These are phyloP conservation scores for Aptenodytes forsteri DNA, from an alignment of 2,113 vertebrate species.

Conservation along the genomic window DNA sequence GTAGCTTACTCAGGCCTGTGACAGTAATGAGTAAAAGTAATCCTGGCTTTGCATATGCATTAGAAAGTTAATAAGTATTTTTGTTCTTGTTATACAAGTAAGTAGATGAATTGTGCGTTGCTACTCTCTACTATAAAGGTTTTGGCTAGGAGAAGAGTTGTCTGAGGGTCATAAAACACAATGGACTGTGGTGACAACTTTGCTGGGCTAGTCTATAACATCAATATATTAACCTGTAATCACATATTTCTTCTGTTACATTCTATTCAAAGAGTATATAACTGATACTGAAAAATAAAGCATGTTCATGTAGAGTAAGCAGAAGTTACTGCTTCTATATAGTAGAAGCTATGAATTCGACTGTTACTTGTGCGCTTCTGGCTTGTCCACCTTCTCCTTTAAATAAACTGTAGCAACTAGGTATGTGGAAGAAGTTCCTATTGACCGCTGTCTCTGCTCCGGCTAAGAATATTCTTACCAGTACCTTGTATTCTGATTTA, in stretches of 20 bases:
- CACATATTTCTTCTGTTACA: background rate
- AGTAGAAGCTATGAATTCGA: background rate
- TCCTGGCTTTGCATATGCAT: background rate
- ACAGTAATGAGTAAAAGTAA: background rate
- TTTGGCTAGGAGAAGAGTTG: background rate
- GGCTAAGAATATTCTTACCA: background rate
- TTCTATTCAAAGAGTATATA: background rate
- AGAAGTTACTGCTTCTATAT: background rate
- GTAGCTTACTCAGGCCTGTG: accelerated
- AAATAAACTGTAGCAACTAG: background rate
- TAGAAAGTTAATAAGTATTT: background rate
- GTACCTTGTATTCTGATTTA: background rate
- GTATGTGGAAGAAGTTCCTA: background rate
- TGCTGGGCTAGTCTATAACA: background rate
- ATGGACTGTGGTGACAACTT: background rate
- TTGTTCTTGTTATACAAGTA: background rate
- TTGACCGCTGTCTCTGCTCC: background rate
- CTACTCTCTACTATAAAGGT: background rate
- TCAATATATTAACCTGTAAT: background rate
- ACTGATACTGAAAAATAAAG: background rate
- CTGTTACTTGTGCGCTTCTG: background rate
- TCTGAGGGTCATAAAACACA: background rate
- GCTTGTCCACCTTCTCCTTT: background rate
- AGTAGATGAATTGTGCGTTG: background rate
- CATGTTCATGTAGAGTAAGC: background rate